Base-by-base conservation (phyloP, 2,888 invertebrate genomes). In the Dioctria rufipes region DNA sequence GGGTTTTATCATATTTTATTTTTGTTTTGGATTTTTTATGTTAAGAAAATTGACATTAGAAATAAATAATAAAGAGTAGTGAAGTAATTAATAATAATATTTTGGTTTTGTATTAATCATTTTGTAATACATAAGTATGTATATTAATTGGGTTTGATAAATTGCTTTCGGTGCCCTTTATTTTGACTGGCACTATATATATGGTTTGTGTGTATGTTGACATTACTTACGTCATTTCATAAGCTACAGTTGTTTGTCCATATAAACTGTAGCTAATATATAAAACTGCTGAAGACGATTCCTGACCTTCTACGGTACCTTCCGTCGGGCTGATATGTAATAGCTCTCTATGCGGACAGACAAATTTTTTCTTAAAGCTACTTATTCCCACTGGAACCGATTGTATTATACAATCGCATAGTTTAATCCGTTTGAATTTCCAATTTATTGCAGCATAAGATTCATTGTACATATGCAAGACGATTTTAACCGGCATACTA, bases 301-400 rank as follows among this genome's bases (percentile, higher is more conserved):
- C 46, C 13, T 40, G 51, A 2, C 43, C 11, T 13, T 65, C n/a
- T 40, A 49, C 46, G 4, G 9, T 43, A n/a, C 80, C 78, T 25
- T 67, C 6, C 0, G 8, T 63, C 3, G 81, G 83, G 4, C 46
- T 42, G 13, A 82, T 80, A 1, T 71, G 51, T 1, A 83, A 49
- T 3, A 83, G 46, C 5, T 40, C 63, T n/a, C 83, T 77, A 73
- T 83, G 83, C 0, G 51, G 69, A 60, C 83, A 83, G 63, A 78
- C 3, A 25, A 54, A 82, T 0, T 58, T 69, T 4, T 80, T 67
- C 39, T 80, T 49, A 61, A 69, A 83, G n/a, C 11, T 71, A 78
- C 73, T 83, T 6, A 80, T 67, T n/a, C 71, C 73, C 0, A 78
- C 43, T n/a, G 77, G 73, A 6, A 69, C 77, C 9, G 61, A 9